Conservation (phyloP, 1,140 invertebrate genomes). For the Drosophila lacteicornis region DNA sequence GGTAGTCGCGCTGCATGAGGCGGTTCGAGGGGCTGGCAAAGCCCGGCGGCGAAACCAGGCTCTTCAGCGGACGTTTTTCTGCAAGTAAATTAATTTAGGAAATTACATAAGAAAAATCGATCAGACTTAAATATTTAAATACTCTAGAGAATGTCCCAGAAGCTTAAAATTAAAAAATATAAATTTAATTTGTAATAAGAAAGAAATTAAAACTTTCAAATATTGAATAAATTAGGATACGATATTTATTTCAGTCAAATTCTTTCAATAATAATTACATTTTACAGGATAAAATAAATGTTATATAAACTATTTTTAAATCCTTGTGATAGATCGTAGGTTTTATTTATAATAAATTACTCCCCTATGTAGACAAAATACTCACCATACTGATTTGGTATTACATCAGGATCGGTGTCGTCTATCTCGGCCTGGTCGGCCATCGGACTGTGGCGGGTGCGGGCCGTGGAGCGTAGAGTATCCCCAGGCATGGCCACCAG, state of each 20-base stretch:
- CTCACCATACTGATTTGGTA: conserved; percentile 93
- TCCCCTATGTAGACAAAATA: background rate
- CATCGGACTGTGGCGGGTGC: conserved; percentile 72
- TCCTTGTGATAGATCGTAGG: too few relatives aligned
- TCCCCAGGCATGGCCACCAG: conserved; percentile 59
- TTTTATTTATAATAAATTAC: background rate
- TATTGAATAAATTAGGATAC: background rate
- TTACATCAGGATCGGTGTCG: conserved; percentile 92
- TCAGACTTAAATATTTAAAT: background rate
- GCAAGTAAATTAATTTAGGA: background rate
- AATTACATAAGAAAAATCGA: background rate
- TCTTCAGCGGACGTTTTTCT: conserved; percentile 84
- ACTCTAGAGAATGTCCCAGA: background rate
- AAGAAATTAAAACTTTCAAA: background rate
- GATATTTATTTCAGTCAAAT: background rate
- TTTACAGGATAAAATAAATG: too few relatives aligned
- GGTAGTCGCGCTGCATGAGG: conserved; percentile 78
- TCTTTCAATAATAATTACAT: too few relatives aligned
- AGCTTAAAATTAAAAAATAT: too few relatives aligned
- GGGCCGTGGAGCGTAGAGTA: conserved; percentile 68
- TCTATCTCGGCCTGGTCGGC: conserved; percentile 86
- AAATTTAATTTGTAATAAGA: too few relatives aligned
- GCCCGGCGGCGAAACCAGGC: conserved; percentile 71
- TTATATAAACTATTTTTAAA: too few relatives aligned
- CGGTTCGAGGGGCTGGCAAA: conserved; percentile 81